A percentile compares a stretch with the other conserved stretches of the same genome.
phyloP scores from a whole-genome alignment of 2,113 vertebrate species.

The Mastomys coucha region DNA sequence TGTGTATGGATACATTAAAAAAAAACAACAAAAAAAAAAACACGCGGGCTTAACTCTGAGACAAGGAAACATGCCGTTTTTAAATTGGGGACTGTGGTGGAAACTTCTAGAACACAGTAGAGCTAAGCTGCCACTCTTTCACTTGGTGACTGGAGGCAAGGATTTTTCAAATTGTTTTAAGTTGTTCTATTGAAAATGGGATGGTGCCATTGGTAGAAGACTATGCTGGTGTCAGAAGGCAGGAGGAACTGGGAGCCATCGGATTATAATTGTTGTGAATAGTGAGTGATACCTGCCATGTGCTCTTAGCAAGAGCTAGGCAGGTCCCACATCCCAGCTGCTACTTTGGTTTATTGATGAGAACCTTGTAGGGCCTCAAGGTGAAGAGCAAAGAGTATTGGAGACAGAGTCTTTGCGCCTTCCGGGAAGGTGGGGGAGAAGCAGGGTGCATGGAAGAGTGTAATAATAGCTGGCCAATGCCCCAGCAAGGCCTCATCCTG shows the following conservation, averaged over 20 bases:
- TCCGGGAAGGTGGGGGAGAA: neutral
- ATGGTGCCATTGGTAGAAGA: neutral
- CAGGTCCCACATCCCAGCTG: neutral
- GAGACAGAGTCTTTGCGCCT: neutral
- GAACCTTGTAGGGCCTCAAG: neutral
- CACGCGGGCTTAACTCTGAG: neutral
- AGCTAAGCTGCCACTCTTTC: neutral
- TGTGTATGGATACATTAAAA: neutral
- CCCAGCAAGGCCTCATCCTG: neutral
- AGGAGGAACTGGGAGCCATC: neutral
- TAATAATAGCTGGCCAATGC: neutral
- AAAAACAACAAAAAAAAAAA: too few species aligned
- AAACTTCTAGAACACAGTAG: neutral
- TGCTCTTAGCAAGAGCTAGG: neutral
- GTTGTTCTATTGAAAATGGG: neutral
- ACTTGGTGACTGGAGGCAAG: neutral
- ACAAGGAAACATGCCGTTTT: neutral
- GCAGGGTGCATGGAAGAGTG: neutral
- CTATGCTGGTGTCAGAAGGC: too few species aligned
- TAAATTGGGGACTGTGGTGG: neutral
- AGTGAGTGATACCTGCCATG: neutral
- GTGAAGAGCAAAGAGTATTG: fast-evolving
- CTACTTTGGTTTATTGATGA: neutral
- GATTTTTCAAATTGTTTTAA: neutral
- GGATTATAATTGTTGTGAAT: neutral